Conservation (phyloP, 2,888 invertebrate genomes). For the Nipponacmea schrenckii region DNA sequence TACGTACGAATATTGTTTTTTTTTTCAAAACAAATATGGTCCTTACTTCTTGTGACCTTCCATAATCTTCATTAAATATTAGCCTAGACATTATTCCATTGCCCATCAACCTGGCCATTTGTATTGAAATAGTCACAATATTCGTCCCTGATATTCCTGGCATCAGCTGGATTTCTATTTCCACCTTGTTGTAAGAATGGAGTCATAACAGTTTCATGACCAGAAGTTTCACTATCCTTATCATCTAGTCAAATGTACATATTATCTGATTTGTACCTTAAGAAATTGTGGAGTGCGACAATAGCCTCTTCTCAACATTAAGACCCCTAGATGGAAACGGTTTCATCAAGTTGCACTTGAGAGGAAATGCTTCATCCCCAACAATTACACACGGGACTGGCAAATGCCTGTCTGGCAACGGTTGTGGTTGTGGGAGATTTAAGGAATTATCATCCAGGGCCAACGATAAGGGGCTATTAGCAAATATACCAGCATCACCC, state of each 20-base stretch:
- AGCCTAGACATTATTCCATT: too few relatives aligned
- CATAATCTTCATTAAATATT: too few relatives aligned
- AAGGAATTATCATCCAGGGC: constrained; percentile 17
- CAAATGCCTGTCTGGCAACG: too few relatives aligned
- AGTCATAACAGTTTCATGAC: neutral
- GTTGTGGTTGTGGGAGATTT: constrained; percentile 26
- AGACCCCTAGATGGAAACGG: too few relatives aligned
- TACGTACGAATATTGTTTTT: too few relatives aligned
- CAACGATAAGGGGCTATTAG: neutral
- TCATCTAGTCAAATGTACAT: constrained; percentile 14
- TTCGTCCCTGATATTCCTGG: neutral
- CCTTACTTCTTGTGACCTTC: too few relatives aligned
- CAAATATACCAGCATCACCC: constrained; percentile 33
- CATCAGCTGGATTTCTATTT: neutral
- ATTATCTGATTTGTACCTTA: neutral
- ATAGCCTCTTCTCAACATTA: constrained; percentile 13
- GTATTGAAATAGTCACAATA: neutral
- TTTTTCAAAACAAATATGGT: too few relatives aligned
- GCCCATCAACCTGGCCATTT: constrained; percentile 10
- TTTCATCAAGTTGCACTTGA: too few relatives aligned
- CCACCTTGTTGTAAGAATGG: neutral
- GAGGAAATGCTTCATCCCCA: too few relatives aligned
- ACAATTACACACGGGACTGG: too few relatives aligned
- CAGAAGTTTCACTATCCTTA: constrained; percentile 13
- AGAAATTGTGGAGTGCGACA: constrained; percentile 22